Conservation (phyloP, 2,797 vertebrate genomes). For the Chiroxiphia lanceolata region DNA sequence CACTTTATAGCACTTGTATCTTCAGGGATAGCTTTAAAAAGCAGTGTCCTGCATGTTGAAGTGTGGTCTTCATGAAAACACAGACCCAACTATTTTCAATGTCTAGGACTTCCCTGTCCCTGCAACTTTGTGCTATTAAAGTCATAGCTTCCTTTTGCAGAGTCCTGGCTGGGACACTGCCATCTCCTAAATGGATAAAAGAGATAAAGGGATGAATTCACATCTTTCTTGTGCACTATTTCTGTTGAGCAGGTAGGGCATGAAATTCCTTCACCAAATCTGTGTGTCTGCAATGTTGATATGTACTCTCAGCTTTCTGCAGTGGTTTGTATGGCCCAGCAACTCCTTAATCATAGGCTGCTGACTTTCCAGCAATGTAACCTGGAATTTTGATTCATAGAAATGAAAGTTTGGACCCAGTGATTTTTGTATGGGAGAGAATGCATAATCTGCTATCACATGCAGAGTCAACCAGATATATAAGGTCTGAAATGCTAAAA, state of each 20-base stretch:
- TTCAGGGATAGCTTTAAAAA: neutral
- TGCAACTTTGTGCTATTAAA: neutral
- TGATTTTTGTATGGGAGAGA: neutral
- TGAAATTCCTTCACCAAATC: neutral
- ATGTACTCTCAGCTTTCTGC: neutral
- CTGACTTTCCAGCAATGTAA: neutral
- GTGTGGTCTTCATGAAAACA: neutral
- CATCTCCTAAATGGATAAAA: neutral
- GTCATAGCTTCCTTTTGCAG: neutral
- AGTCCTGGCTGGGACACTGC: neutral
- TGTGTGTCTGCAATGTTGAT: neutral
- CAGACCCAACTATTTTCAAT: neutral
- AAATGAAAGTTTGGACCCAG: neutral
- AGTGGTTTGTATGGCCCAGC: neutral
- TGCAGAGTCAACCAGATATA: neutral
- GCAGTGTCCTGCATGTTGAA: neutral
- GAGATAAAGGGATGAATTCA: neutral
- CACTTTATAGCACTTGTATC: neutral
- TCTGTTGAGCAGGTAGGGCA: neutral
- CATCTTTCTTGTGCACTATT: neutral
- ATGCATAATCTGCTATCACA: neutral
- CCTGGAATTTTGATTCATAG: neutral
- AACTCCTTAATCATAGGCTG: neutral
- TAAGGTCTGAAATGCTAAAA: neutral
- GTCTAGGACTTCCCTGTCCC: neutral